Evolutionary conservation across 2,888 invertebrate genomes (phyloP), one percentile per base, ranked within the genome.

Genomic region (Cephus spinipes): DNA sequence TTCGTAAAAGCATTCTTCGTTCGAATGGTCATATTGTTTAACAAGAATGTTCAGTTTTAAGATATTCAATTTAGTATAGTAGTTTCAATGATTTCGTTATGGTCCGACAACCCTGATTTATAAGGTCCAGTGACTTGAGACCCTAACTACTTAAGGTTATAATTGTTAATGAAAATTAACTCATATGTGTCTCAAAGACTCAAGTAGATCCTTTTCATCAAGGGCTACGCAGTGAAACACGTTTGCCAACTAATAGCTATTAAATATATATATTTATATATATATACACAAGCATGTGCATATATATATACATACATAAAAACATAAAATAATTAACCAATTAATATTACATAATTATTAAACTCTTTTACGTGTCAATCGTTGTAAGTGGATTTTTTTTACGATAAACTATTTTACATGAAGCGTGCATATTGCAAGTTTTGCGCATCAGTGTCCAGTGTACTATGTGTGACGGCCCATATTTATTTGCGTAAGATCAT

Each of bases 171-270:
- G 77, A 75, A 80, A 69, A 74, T 86, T 81, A 83, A 81, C 81
- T 82, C 79, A 84, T 85, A 83, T 82, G 85, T 85, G 85, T 86
- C 85, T 84, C 81, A 84, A 82, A 84, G 84, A 86, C 85, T 85
- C 81, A 79, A 83, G 81, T 84, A 82, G 82, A 33, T 35, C 74
- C 74, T 30, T 36, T 36, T 34, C 12, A n/a, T 4, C 40, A 36
- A 33, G 73, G 78, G 71, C 83, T 85, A 82, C 83, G 78, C 80
- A 81, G 79, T 84, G 83, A 83, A 84, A 87, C 84, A 86, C 84
- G 84, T 88, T 88, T 89, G 89, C 89, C 88, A 89, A 89, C 87
- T 88, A 89, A 87, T 86, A 89, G 85, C 87, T 87, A 88, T 87
- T 85, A 88, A 84, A 83, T 87, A 88, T 77, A 15, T 40, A 36